Evolutionary conservation across 2,797 vertebrate genomes (phyloP).

Genomic region (Ctenochaetus hawaiiensis): DNA sequence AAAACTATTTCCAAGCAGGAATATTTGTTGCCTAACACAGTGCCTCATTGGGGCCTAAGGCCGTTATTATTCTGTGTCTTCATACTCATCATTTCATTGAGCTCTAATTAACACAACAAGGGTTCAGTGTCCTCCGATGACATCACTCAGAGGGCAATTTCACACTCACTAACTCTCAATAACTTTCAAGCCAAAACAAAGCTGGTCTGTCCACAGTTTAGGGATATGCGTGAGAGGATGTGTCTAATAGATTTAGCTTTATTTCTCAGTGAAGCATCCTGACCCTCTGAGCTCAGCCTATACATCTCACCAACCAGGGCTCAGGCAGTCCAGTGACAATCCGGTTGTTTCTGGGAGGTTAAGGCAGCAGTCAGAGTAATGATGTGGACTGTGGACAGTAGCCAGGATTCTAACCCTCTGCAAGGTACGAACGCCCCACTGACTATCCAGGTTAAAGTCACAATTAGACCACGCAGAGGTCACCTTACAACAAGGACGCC

Average conservation of each 20-base stretch:
- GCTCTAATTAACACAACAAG: conserved; percentile 81
- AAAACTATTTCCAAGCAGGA: conserved; percentile 29
- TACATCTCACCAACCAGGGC: conserved; percentile 32
- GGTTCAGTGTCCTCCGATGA: conserved; percentile 79
- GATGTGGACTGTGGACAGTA: conserved; percentile 74
- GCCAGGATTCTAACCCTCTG: conserved; percentile 73
- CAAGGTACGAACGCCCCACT: conserved; percentile 80
- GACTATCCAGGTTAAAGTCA: conserved; percentile 81
- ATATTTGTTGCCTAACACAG: conserved; percentile 47
- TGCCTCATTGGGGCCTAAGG: conserved; percentile 66
- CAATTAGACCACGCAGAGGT: conserved; percentile 71
- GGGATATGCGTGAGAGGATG: conserved; percentile 67
- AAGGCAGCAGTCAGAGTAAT: conserved; percentile 76
- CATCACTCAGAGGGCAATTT: conserved; percentile 82
- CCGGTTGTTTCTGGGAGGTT: conserved; percentile 59
- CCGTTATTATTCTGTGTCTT: conserved; percentile 56
- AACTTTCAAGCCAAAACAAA: conserved; percentile 78
- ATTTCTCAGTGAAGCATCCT: conserved; percentile 41
- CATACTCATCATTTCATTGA: conserved; percentile 74
- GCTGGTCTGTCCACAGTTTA: conserved; percentile 67
- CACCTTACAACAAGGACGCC: conserved; percentile 68
- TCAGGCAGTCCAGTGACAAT: conserved; percentile 25
- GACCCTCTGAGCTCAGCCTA: conserved; percentile 36
- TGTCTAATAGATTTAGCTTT: conserved; percentile 56
- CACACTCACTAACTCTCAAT: conserved; percentile 80